Evolutionary conservation across 2,888 invertebrate genomes (phyloP), one percentile per base, ranked within the genome.

Genomic region (Chloroclystis v-ata): DNA sequence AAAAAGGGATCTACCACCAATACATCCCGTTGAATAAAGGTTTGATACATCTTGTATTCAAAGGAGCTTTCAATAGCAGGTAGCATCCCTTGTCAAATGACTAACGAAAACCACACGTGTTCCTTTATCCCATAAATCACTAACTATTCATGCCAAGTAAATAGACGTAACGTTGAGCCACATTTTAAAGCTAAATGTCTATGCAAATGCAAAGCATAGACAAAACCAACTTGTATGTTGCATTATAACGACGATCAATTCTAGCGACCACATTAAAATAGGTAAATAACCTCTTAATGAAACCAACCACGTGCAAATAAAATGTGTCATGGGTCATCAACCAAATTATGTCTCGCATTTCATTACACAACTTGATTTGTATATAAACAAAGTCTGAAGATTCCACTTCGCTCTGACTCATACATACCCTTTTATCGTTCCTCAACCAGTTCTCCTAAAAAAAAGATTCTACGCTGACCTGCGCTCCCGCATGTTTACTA

Each of bases 401-500:
- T 65, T 63, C 65, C 65, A 57, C 59, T 48, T 50, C 51, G 49
- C 54, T 62, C 72, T 86, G 83, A 86, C 67, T 84, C 84, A 85
- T 75, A 60, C 70, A n/a, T n/a, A n/a, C 57, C 75, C 75, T 78
- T 77, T 81, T 78, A 76, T 76, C 69, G 71, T 65, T 67, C 71
- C 67, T 68, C 69, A 79, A 86, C 86, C 82, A 73, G 85, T 86
- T 82, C 61, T 52, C 48, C 56, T 65, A 57, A 66, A 33, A 79
- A 76, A 78, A 76, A 67, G 70, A 78, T 73, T 72, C 75, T 67
- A 68, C 64, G 63, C 66, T 82, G 84, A 83, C 82, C 85, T 77
- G 80, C 75, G 72, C 69, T 67, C 69, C 64, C 72, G 76, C 78
- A 71, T 65, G 67, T 60, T 60, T 64, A 66, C 57, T 49, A 44